These are phyloP conservation scores for Cephus cinctus DNA, from an alignment of 1,140 invertebrate species.

Conservation along the genomic window DNA sequence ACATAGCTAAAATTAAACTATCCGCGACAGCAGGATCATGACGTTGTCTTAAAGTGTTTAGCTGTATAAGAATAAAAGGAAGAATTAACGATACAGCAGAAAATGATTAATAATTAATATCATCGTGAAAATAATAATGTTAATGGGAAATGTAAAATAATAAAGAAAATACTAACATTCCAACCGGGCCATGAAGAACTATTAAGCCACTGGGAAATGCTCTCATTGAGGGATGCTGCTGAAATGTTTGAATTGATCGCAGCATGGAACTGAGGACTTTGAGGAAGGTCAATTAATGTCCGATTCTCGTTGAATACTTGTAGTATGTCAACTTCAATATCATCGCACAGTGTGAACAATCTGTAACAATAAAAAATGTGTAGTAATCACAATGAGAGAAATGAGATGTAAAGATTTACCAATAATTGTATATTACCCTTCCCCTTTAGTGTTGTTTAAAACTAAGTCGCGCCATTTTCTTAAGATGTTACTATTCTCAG, in stretches of 20 bases:
- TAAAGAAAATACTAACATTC: slow-evolving; percentile 33
- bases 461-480: slow-evolving; percentile 60
- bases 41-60: slow-evolving; percentile 38
- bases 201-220: slow-evolving; percentile 26
- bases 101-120: slow-evolving; percentile 8
- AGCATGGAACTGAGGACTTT: slow-evolving; percentile 36
- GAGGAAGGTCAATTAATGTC: slow-evolving; percentile 38
- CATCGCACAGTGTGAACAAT: slow-evolving; percentile 42
- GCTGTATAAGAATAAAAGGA: slow-evolving; percentile 36
- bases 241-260: slow-evolving; percentile 26
- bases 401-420: slow-evolving; percentile 9
- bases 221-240: slow-evolving; percentile 28
- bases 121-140: slow-evolving; percentile 1
- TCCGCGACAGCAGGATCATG: slow-evolving; percentile 56
- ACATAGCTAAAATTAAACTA: slow-evolving; percentile 61
- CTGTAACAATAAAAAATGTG: slow-evolving; percentile 25
- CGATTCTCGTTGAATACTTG: slow-evolving; percentile 37
- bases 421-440: slow-evolving; percentile 34
- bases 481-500: slow-evolving; percentile 59
- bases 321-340: slow-evolving; percentile 37
- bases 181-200: slow-evolving; percentile 38
- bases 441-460: slow-evolving; percentile 54
- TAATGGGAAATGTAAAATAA: slow-evolving; percentile 10
- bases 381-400: neutral
- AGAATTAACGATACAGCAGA: too few species aligned